Base-by-base conservation (phyloP, 2,888 invertebrate genomes). In the Octodonta nipae region DNA sequence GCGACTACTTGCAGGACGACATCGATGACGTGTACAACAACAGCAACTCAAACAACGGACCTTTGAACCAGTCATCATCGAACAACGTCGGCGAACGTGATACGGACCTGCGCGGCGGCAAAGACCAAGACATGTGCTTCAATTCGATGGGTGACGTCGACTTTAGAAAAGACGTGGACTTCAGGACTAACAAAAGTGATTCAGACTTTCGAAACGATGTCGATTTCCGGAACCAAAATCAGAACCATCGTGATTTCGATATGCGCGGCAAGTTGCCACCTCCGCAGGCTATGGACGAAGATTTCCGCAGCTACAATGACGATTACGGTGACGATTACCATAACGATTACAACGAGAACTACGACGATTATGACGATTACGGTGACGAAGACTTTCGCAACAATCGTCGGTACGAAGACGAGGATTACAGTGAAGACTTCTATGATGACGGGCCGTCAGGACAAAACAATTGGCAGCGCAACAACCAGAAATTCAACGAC, bases 1-100 rank as follows among this genome's bases (percentile, higher is more conserved):
- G n/a, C n/a, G 57, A 67, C 24, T 59, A 60, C 26, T 50, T 61
- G 2, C 63, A 63, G 33, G 64, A 66, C 14, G 65, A 67, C 33
- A 72, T 72, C 15, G 62, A 64, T 13, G 64, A 64, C 11, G 59
- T 63, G 28, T 35, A 38, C 15, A 30, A 32, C 15, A 14, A 38
- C 15, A 43, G 40, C 26, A 42, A 39, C 35, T 38, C 41, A 17
- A 32, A 35, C 22, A 38, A 41, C 7, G 29, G 30, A 25, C 26
- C 40, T 20, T 4, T n/a, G n/a, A 2, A 2, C n/a, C n/a, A 22
- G 4, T 22, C 22, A 11, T 10, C n/a, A 11, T 28, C 32, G 12
- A 36, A 35, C 12, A 31, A 32, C 13, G 34, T 36, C 13, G 30
- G 34, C 10, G n/a, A n/a, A n/a, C n/a, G n/a, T n/a, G 42, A 42